Evolutionary conservation across 2,113 vertebrate genomes (phyloP).

Genomic region (Microtus ochrogaster): DNA sequence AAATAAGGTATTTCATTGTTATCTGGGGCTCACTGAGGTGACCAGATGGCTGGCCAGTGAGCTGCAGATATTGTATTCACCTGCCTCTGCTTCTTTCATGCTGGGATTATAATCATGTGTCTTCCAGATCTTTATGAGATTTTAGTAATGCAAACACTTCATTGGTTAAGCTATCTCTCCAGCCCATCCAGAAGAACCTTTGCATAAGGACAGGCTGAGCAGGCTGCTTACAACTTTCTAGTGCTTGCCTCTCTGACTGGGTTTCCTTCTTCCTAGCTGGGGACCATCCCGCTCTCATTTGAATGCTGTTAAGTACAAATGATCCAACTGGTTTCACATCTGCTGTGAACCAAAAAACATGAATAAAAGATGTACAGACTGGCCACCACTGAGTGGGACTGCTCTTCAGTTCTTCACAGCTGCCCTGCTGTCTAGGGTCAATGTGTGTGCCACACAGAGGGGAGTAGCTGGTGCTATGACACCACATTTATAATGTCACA

Average conservation of each 20-base stretch:
- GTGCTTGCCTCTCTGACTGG: background rate
- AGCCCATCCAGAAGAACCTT: background rate
- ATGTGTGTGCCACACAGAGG: background rate
- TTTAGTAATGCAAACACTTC: background rate
- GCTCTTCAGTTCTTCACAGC: background rate
- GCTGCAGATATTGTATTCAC: background rate
- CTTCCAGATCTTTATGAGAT: background rate
- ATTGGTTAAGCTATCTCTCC: background rate
- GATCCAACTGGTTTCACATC: background rate
- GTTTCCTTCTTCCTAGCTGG: background rate
- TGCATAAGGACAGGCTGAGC: background rate
- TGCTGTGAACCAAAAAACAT: background rate
- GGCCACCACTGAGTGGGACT: background rate
- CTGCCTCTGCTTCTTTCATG: too few relatives aligned
- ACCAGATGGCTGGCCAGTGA: background rate
- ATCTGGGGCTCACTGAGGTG: background rate
- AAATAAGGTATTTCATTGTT: background rate
- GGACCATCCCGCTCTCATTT: background rate
- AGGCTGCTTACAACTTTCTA: too few relatives aligned
- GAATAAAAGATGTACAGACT: conserved; percentile 44
- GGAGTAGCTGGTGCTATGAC: background rate
- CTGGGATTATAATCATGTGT: background rate
- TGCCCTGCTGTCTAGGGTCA: background rate
- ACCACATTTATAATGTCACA: rapidly evolving
- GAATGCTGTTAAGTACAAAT: background rate